Conservation (phyloP, 2,113 vertebrate genomes). For the Tetraodon nigroviridis region DNA sequence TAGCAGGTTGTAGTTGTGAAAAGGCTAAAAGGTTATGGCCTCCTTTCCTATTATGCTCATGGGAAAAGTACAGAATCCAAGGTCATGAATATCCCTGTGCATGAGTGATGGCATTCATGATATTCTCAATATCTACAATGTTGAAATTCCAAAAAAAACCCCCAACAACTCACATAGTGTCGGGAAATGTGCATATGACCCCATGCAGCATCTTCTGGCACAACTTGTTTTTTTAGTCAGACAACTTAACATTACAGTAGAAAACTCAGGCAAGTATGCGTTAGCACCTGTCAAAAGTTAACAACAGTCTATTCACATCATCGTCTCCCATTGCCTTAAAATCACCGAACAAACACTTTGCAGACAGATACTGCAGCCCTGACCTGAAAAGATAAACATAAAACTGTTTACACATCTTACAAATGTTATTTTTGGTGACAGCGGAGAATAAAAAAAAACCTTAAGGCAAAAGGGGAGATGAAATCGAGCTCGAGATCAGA, state of each 20-base stretch:
- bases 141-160: slow-evolving; percentile 9
- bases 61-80: slow-evolving; percentile 27
- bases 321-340: slow-evolving; percentile 35
- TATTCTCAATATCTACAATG: slow-evolving; percentile 16
- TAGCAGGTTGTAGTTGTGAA: slow-evolving; percentile 6
- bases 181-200: not conserved
- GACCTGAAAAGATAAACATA: slow-evolving; percentile 50
- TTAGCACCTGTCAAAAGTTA: slow-evolving; percentile 22
- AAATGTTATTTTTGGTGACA: slow-evolving; percentile 61
- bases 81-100: slow-evolving; percentile 7
- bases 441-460: slow-evolving; percentile 50
- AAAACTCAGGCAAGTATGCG: slow-evolving; percentile 2
- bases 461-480: slow-evolving; percentile 47
- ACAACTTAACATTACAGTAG: not conserved
- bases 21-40: slow-evolving; percentile 23
- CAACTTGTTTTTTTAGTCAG: not conserved
- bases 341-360: slow-evolving; percentile 38
- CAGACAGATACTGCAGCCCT: slow-evolving; percentile 36
- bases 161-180: slow-evolving; percentile 4
- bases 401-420: slow-evolving; percentile 56
- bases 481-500: slow-evolving; percentile 34
- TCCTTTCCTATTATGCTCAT: slow-evolving; percentile 18
- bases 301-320: slow-evolving; percentile 24
- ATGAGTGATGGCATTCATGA: slow-evolving; percentile 22
- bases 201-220: not conserved